Base-by-base conservation (phyloP, 2,888 invertebrate genomes). In the Therioaphis trifolii region DNA sequence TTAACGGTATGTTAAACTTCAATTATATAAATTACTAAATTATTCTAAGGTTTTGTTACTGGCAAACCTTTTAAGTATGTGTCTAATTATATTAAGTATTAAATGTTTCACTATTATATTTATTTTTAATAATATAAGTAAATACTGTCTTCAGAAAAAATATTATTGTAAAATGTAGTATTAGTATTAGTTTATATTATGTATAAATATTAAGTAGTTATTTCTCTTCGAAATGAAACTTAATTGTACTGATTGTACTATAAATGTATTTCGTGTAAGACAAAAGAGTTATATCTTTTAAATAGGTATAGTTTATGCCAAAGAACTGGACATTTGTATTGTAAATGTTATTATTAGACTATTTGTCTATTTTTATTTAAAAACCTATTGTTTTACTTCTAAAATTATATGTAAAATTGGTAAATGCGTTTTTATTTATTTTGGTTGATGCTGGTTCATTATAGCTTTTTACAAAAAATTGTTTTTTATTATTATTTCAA, bases 311-410 rank as follows among this genome's bases (percentile, higher is more conserved):
- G 27, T 46, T 21, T 77, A 35, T 52, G 35, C 52, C 35, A 55
- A 79, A 79, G 27, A 43, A 55, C 14, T 55, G n/a, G 29, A n/a
- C 40, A 40, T 1, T 11, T 52, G 14, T 55, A 11, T 40, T 43
- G 40, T 74, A 74, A 40, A 15, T 55, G 52, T 55, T 68, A 18
- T 27, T 40, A 15, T 55, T 12, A 14, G 9, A 55, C 27, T 55
- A 43, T 55, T 69, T 43, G n/a, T 69, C 40, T 69, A 69, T 55
- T 69, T 69, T 79, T 69, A 40, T 68, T 79, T 55, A 40, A 69
- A 79, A 69, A 43, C 9, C 27, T n/a, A 27, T 43, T 79, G 69
- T 69, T 69, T 40, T 69, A 43, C 68, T 79, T 55, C 12, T 24
- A 78, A 49, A 55, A 40, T 69, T 27, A 69, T 43, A 78, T 55